Evolutionary conservation across 2,113 vertebrate species (phyloP).

Genomic region (Ceyx cyanopectus): DNA sequence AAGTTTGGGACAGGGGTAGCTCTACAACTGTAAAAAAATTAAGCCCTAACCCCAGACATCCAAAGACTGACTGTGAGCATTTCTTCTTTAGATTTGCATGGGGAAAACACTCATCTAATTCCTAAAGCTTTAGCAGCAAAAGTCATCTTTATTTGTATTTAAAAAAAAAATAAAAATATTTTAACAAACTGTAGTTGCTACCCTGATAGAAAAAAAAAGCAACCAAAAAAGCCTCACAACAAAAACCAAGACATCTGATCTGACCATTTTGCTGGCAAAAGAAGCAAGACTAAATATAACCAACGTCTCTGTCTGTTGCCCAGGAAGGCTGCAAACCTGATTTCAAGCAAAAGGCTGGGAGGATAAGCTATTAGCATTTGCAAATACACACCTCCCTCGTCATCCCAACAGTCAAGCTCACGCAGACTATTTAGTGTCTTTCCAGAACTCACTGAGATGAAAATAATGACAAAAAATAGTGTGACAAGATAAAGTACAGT

Average conservation of each 20-base stretch:
- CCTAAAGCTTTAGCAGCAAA: neutral
- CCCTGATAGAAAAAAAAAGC: neutral
- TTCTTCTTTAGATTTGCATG: neutral
- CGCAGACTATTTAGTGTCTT: conserved; percentile 45
- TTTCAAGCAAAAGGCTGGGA: neutral
- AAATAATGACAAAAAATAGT: conserved; percentile 73
- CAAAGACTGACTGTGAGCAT: neutral
- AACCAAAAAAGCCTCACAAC: no score
- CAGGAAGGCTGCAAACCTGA: neutral
- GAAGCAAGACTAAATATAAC: neutral
- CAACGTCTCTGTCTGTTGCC: neutral
- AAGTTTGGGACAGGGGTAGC: neutral
- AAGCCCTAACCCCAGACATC: neutral
- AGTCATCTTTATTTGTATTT: neutral
- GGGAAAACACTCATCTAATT: neutral
- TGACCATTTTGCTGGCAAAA: neutral
- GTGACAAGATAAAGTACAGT: conserved; percentile 74
- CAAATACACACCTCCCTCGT: neutral
- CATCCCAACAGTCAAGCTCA: neutral
- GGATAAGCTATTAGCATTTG: neutral
- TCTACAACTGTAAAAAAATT: neutral
- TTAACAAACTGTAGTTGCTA: neutral
- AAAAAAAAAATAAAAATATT: neutral
- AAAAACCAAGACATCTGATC: neutral
- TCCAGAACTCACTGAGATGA: conserved; percentile 43